Evolutionary conservation across 2,797 vertebrate species (phyloP), one percentile per base, ranked within the genome.

Genomic region (Mus minutoides): DNA sequence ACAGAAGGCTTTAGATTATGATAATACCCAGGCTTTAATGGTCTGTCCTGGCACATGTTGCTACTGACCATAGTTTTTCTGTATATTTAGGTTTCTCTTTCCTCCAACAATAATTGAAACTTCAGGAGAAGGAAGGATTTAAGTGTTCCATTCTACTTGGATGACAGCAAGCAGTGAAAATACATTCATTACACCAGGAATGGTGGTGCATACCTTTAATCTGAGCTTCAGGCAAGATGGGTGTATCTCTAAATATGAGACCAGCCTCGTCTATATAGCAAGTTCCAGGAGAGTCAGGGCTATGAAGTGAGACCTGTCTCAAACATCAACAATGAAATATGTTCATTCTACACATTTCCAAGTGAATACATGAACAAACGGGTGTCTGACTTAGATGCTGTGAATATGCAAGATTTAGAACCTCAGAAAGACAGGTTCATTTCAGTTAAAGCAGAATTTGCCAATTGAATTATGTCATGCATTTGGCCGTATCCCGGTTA

Each of bases 381-480:
- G 16, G 40, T 21, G 26, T 14, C 24, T 71, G 62, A 86, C 31
- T 95, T 88, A 37, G 62, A 69, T 24, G 21, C 52, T 86, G 29
- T 89, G 52, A 37, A 9, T 88, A 60, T 19, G 7, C 3, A 46
- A 49, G 46, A 90, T 40, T 69, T 77, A n/a, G 34, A 96, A 58
- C 37, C 88, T 60, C 6, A 43, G 54, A 89, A 73, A 84, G n/a
- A 71, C 82, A 43, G 22, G 31, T 90, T 94, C 80, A 21, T 78
- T 94, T 95, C n/a, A 56, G 29, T 26, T 95, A 76, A 91, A 26
- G 54, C 58, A 85, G 19, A 62, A 87, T 52, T 87, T 91, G 19
- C 58, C 92, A 93, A 1, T 76, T 93, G 67, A 95, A 67, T 92
- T 54, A 83, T 82, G 29, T 40, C 93, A 92, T 84, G 29, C 40